Evolutionary conservation across 2,113 vertebrate species (phyloP).

Genomic region (Sceloporus tristichus): DNA sequence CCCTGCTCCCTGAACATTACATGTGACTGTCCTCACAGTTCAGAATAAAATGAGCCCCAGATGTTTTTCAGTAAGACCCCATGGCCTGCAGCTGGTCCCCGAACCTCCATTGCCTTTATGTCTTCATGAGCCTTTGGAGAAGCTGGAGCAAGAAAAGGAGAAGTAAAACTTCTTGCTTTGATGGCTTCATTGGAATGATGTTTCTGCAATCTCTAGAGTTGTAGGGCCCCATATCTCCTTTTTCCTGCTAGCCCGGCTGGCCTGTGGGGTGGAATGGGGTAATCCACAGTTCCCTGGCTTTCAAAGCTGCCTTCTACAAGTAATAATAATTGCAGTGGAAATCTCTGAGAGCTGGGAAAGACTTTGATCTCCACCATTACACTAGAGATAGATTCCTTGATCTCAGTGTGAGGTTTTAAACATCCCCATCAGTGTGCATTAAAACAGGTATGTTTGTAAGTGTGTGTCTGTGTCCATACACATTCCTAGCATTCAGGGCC

Average conservation of each 20-base stretch:
- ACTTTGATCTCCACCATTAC: background rate
- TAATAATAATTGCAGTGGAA: background rate
- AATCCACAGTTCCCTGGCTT: background rate
- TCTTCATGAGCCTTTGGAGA: background rate
- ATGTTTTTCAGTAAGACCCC: background rate
- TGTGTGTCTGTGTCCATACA: too few relatives aligned
- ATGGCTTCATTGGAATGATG: background rate
- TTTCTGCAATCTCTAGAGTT: background rate
- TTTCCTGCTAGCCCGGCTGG: too few relatives aligned
- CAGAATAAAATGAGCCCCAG: background rate
- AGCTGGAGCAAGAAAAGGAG: background rate
- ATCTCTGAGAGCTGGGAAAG: background rate
- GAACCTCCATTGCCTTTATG: background rate
- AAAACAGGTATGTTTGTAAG: too few relatives aligned
- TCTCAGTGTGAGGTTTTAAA: too few relatives aligned
- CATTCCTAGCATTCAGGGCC: too few relatives aligned
- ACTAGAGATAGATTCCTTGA: too few relatives aligned
- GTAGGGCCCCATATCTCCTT: background rate
- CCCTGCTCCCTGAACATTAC: background rate
- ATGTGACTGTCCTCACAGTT: background rate
- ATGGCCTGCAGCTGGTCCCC: background rate
- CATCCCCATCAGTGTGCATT: too few relatives aligned
- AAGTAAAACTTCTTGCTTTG: background rate
- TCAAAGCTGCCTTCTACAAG: background rate
- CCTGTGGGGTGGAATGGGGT: background rate